phyloP scores from a whole-genome alignment of 2,797 vertebrate genomes.

The Eulemur rubriventer region DNA sequence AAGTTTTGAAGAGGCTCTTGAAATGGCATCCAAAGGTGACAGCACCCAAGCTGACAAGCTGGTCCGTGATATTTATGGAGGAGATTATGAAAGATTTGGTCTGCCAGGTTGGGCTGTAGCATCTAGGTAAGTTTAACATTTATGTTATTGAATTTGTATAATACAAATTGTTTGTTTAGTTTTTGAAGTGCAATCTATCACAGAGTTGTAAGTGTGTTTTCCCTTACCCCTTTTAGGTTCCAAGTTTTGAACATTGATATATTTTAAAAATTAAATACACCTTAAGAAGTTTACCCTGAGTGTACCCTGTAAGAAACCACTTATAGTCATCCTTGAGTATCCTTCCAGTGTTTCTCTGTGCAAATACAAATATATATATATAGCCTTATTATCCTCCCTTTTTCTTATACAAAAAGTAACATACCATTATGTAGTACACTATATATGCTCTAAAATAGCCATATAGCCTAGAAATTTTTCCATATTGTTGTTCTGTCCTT shows the following conservation, averaged over 20 bases:
- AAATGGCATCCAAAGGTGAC: conserved; percentile 93
- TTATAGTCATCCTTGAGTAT: not conserved
- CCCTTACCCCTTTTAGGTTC: not conserved
- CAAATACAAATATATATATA: not conserved
- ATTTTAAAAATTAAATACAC: not conserved
- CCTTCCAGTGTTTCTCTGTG: not conserved
- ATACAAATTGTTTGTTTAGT: not conserved
- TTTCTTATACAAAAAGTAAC: not conserved
- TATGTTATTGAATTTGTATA: not conserved
- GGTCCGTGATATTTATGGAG: conserved; percentile 93
- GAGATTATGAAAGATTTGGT: conserved; percentile 84
- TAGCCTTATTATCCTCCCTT: not conserved
- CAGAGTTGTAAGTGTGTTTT: not conserved
- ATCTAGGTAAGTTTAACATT: conserved; percentile 87
- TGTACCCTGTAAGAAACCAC: not conserved
- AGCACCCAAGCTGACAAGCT: conserved; percentile 93
- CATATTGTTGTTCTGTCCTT: not conserved
- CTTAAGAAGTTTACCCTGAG: not conserved
- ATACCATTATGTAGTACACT: not conserved
- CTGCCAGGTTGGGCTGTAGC: conserved; percentile 85
- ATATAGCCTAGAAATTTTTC: not conserved
- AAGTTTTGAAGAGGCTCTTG: conserved; percentile 93
- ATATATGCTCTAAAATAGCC: not conserved
- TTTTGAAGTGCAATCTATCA: conserved; percentile 12
- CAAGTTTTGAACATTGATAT: not conserved